phyloP scores from a whole-genome alignment of 2,797 vertebrate species.

The Buceros bicornis region DNA sequence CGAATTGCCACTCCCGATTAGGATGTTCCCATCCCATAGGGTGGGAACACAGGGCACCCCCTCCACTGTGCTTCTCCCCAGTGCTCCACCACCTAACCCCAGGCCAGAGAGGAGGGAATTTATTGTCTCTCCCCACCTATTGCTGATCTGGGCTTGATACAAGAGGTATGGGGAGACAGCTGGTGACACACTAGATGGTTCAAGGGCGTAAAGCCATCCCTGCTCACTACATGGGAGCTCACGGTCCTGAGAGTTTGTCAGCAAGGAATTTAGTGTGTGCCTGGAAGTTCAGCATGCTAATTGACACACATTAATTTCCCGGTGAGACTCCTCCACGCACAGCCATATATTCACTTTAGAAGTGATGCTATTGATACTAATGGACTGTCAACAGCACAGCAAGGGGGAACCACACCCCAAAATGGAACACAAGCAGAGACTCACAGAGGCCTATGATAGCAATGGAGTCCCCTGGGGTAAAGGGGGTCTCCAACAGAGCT shows the following conservation, averaged over 20 bases:
- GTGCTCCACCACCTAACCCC: background rate
- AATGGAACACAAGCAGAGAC: background rate
- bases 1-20: background rate
- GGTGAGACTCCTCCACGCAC: too few relatives aligned
- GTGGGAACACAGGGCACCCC: background rate
- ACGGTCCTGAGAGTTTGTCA: background rate
- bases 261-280: fast-evolving
- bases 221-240: background rate
- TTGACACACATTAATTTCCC: background rate
- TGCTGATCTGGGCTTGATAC: background rate
- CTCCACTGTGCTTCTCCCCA: fast-evolving
- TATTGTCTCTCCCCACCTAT: background rate
- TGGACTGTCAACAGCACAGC: fast-evolving
- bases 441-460: fast-evolving
- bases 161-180: background rate
- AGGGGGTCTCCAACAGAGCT: background rate
- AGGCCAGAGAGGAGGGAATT: background rate
- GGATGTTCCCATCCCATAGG: background rate
- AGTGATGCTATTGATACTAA: background rate
- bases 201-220: background rate
- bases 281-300: background rate
- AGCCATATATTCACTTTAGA: background rate
- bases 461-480: fast-evolving
- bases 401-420: background rate
- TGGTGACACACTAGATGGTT: background rate